phyloP scores from a whole-genome alignment of 2,113 vertebrate genomes.

The Catagonus wagneri region DNA sequence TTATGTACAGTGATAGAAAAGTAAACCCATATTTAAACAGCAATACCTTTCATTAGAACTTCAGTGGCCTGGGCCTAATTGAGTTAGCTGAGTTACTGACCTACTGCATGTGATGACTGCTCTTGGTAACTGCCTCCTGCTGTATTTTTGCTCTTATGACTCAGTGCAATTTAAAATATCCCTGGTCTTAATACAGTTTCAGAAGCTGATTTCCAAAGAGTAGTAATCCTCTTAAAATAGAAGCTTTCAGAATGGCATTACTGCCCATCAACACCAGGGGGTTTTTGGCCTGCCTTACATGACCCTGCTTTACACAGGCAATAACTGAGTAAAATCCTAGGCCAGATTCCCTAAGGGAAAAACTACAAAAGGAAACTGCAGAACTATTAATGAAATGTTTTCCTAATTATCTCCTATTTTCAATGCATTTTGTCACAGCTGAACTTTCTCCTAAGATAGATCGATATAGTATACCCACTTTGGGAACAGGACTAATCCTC shows the following conservation, averaged over 20 bases:
- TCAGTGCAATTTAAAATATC: constrained; percentile 57
- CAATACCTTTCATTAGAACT: not conserved
- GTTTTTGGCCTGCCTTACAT: not conserved
- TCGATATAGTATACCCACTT: not conserved
- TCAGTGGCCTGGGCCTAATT: not conserved
- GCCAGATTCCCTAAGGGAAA: not conserved
- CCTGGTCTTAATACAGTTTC: constrained; percentile 31
- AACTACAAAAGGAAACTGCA: not conserved
- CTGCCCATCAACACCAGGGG: not conserved
- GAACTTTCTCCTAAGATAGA: not conserved
- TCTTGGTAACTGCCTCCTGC: not conserved
- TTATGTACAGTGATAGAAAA: not conserved
- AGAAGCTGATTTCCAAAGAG: constrained; percentile 48
- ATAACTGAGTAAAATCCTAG: not conserved
- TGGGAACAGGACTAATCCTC: not conserved
- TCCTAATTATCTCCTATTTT: not conserved
- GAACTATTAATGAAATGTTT: not conserved
- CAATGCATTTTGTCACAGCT: not conserved
- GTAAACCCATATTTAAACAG: not conserved
- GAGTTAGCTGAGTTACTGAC: not conserved
- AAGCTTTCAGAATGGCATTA: constrained; percentile 30
- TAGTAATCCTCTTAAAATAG: constrained; percentile 56
- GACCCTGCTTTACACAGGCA: not conserved
- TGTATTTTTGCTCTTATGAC: constrained; percentile 39
- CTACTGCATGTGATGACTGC: not conserved